Percentiles rank a stretch among this genome's conserved stretches.
Evolutionary conservation across 2,888 invertebrate species (phyloP).

Genomic region (Papilio protenor): DNA sequence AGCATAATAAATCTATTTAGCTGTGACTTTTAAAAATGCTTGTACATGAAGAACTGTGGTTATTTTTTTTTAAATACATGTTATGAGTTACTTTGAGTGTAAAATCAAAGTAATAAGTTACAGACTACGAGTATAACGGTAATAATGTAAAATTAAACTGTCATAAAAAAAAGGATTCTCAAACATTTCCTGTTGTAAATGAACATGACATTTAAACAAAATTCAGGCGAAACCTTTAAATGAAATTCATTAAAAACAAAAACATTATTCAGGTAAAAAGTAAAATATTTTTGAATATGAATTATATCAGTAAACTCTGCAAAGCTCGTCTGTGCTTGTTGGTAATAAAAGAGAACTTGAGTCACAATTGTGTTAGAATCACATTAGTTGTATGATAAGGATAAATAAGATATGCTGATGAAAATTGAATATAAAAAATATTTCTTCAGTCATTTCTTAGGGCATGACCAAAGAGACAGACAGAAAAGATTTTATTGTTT

Average conservation of each 20-base stretch:
- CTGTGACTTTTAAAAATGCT: background rate
- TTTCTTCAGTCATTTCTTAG: too few relatives aligned
- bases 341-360: too few relatives aligned
- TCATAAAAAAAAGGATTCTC: constrained; percentile 14
- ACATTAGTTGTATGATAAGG: too few relatives aligned
- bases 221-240: background rate
- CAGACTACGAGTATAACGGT: background rate
- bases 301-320: background rate
- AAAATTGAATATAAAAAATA: too few relatives aligned
- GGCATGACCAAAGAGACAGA: background rate
- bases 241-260: background rate
- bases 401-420: too few relatives aligned
- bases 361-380: too few relatives aligned
- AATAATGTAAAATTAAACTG: constrained; percentile 7
- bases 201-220: background rate
- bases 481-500: background rate
- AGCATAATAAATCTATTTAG: background rate
- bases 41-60: background rate
- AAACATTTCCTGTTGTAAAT: constrained; percentile 12
- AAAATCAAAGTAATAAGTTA: background rate
- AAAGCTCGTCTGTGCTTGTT: background rate
- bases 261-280: background rate
- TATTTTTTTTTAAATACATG: background rate
- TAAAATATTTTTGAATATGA: background rate
- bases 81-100: background rate